These are phyloP conservation scores for Sitodiplosis mosellana DNA, from an alignment of 1,140 invertebrate genomes.

Conservation along the genomic window DNA sequence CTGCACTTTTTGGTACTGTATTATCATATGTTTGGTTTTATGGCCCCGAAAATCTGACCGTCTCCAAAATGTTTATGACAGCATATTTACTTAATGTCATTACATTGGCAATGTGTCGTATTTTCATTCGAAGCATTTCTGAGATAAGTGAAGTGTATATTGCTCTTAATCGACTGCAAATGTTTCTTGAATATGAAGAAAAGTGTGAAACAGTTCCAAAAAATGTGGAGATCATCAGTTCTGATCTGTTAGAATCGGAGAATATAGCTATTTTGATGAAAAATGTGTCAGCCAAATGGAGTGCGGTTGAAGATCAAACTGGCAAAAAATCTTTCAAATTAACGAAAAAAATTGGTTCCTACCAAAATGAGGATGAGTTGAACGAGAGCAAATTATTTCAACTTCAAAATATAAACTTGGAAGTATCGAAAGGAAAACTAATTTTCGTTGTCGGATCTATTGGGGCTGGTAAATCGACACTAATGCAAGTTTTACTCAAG, in stretches of 20 bases:
- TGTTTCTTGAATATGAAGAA: constrained; percentile 19
- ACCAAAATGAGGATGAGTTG: neutral
- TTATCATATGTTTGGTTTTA: constrained; percentile 35
- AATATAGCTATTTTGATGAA: neutral
- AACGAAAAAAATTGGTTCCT: neutral
- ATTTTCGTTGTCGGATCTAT: constrained; percentile 1
- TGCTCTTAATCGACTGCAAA: constrained; percentile 35
- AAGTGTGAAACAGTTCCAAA: too few species aligned
- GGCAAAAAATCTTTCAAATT: neutral
- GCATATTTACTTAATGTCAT: constrained; percentile 43
- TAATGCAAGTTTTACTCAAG: constrained; percentile 42
- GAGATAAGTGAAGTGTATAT: constrained; percentile 39
- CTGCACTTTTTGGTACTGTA: constrained; percentile 43
- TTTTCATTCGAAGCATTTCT: constrained; percentile 49
- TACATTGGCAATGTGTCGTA: constrained; percentile 42
- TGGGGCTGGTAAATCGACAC: constrained; percentile 15
- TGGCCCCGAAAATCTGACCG: constrained; percentile 29
- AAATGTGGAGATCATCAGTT: constrained; percentile 26
- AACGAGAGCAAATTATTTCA: neutral
- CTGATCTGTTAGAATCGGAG: constrained; percentile 6
- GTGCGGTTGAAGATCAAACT: neutral
- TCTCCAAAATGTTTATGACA: constrained; percentile 44
- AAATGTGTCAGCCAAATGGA: neutral
- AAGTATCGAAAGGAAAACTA: constrained; percentile 20
- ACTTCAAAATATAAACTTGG: constrained; percentile 28